These are phyloP conservation scores for Bostrychus sinensis DNA, from an alignment of 2,113 vertebrate genomes.

Conservation along the genomic window DNA sequence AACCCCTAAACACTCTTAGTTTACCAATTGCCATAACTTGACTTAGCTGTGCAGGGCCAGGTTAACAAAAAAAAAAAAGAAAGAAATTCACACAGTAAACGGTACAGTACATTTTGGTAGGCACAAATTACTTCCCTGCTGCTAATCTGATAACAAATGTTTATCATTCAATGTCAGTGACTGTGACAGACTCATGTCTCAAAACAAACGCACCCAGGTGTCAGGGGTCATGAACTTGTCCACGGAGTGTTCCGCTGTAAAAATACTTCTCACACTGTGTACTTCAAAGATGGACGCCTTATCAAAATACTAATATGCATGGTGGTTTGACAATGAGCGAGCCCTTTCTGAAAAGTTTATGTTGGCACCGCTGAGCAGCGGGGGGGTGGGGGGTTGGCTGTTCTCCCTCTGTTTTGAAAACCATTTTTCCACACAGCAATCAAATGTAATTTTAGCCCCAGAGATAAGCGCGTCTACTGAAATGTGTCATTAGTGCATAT, in stretches of 20 bases:
- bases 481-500: constrained; percentile 61
- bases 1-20: no score
- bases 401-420: constrained; percentile 45
- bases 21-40: no score
- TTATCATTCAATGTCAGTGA: constrained; percentile 48
- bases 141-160: constrained; percentile 39
- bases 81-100: neutral
- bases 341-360: constrained; percentile 36
- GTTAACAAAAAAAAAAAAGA: constrained; percentile 8
- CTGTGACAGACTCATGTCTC: constrained; percentile 52
- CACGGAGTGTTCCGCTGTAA: constrained; percentile 24
- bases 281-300: constrained; percentile 19
- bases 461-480: constrained; percentile 72
- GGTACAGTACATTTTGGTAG: constrained; percentile 19
- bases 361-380: constrained; percentile 37
- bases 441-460: constrained; percentile 71
- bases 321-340: constrained; percentile 1
- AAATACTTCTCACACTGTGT: neutral
- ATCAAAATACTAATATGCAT: constrained; percentile 22
- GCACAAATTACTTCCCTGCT: constrained; percentile 47
- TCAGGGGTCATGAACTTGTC: constrained; percentile 33
- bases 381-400: constrained; percentile 14
- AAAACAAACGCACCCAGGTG: constrained; percentile 61
- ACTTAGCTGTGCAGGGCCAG: no score
- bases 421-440: constrained; percentile 61